phyloP scores from a whole-genome alignment of 2,797 vertebrate genomes.

The Pipistrellus kuhlii region DNA sequence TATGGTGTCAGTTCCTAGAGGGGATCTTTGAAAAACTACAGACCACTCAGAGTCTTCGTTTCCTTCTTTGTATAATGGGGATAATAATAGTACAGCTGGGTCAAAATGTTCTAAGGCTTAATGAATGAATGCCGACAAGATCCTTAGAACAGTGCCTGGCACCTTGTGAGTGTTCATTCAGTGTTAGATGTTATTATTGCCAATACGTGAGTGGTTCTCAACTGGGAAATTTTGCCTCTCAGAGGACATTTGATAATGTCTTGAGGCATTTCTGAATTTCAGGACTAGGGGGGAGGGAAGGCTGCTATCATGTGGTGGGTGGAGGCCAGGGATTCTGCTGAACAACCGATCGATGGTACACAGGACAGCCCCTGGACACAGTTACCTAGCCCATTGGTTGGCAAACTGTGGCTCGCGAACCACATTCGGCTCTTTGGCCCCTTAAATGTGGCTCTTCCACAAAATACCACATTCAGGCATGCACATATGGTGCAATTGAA shows the following conservation, averaged over 20 bases:
- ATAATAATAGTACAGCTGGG: constrained; percentile 4
- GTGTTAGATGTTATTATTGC: background rate
- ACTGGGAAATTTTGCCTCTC: background rate
- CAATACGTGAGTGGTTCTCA: background rate
- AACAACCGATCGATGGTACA: too few species aligned
- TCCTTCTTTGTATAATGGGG: constrained; percentile 10
- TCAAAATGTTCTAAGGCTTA: constrained; percentile 47
- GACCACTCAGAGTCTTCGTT: background rate
- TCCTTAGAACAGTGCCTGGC: background rate
- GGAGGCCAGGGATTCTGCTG: background rate
- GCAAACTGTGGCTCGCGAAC: too few species aligned
- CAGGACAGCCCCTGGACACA: background rate
- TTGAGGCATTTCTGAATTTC: constrained; percentile 5
- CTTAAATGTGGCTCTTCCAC: too few species aligned
- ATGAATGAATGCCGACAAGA: background rate
- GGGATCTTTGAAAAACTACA: constrained; percentile 2
- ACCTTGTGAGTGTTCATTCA: background rate
- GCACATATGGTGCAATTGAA: too few species aligned
- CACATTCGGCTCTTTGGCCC: too few species aligned
- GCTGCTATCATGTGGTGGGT: background rate
- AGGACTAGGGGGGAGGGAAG: background rate
- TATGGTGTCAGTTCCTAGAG: background rate
- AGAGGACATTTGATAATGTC: background rate
- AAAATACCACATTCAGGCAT: too few species aligned
- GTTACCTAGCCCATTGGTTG: fast-evolving